Evolutionary conservation across 2,888 invertebrate species (phyloP), one percentile per base, ranked within the genome.

Genomic region (Bombylius discolor): DNA sequence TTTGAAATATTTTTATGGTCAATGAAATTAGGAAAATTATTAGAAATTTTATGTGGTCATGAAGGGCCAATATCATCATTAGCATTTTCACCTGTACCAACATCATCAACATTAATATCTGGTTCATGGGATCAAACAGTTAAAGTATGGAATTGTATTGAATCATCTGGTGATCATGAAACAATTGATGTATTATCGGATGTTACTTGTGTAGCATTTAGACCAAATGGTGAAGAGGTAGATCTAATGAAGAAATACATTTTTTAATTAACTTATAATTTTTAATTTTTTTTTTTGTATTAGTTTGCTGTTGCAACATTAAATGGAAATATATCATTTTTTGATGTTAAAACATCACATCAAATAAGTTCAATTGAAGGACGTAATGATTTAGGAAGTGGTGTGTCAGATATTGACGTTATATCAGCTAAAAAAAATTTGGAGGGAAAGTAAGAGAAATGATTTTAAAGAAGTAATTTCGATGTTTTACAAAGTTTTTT

Each of bases 1-100:
- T 99, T 97, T 75, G 93, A 97, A 67, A 87, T 99, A 61, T 98
- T 84, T 76, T 76, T 99, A 31, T 99, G 98, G 98, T 94, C 94
- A 6, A 78, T 98, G 67, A 90, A 96, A 76, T 84, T 90, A 49
- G 98, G 98, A 4, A 83, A 86, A 61, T 77, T 99, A 3, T 73
- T 99, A 33, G 98, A 98, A 77, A 82, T 91, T 49, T 74, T 98
- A 60, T 82, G 86, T 49, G 98, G 98, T 0, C 99, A 99, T 68
- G 89, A 91, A 72, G 96, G 91, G 3, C 97, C 97, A 1, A 87
- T 99, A 4, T 83, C 86, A 0, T 80, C 85, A 57, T 68, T 99
- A 3, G 79, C 84, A 0, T 97, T 99, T 74, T 86, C 82, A 59
- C 89, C 92, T 0, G 77, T 75, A 8, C 69, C 82, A 1, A 77